Evolutionary conservation across 2,888 invertebrate genomes (phyloP).

Genomic region (Agrypnus murinus): DNA sequence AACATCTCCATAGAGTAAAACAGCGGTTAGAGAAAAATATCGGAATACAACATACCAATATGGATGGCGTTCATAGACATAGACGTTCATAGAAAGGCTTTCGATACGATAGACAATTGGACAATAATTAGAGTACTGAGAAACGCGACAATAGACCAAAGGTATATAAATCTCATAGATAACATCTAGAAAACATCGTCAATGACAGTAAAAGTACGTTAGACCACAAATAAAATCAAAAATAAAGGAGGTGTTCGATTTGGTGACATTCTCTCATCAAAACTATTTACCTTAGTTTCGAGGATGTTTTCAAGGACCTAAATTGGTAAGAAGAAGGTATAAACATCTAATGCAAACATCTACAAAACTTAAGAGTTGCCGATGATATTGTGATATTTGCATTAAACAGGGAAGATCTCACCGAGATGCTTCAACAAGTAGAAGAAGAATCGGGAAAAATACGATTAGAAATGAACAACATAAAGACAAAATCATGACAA

Average conservation of each 20-base stretch:
- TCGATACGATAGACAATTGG: neutral
- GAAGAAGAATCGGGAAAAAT: too few relatives aligned
- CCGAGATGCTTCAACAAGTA: too few relatives aligned
- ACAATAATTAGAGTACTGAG: conserved; percentile 1
- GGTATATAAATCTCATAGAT: too few relatives aligned
- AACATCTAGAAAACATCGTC: neutral
- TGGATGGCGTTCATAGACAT: conserved; percentile 4
- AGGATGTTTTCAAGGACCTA: neutral
- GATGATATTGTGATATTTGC: conserved; percentile 6
- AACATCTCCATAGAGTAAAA: neutral
- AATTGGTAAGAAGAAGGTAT: conserved; percentile 1
- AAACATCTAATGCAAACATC: neutral
- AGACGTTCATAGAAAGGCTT: neutral
- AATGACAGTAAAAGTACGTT: neutral
- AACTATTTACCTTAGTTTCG: too few relatives aligned
- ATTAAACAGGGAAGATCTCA: neutral
- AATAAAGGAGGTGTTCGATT: neutral
- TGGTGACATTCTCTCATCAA: too few relatives aligned
- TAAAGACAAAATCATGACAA: conserved; percentile 5
- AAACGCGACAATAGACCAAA: neutral
- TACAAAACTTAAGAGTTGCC: neutral
- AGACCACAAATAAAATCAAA: neutral
- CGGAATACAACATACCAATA: too few relatives aligned
- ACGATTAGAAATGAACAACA: too few relatives aligned
- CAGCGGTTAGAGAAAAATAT: neutral